Percentiles rank a stretch among this genome's conserved stretches.
Conservation (phyloP, 2,113 vertebrate genomes). For the Grallaria varia region DNA sequence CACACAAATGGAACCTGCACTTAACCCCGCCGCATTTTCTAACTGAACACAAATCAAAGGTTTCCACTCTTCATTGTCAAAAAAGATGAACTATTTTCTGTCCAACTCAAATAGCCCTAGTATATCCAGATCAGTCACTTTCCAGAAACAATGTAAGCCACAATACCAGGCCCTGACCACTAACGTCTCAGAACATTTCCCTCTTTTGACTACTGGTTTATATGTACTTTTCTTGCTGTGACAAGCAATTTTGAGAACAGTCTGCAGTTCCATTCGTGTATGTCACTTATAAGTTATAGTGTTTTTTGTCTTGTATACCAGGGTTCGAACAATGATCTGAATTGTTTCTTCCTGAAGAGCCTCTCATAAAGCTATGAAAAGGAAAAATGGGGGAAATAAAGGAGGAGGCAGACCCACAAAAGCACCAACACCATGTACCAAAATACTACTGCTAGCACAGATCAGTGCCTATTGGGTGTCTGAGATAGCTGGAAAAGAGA, state of each 20-base stretch:
- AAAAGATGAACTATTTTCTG: conserved; percentile 22
- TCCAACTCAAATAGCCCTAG: neutral
- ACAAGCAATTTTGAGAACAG: neutral
- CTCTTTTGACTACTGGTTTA: neutral
- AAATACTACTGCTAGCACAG: neutral
- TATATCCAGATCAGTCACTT: neutral
- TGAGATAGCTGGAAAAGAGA: neutral
- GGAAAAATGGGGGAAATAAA: neutral
- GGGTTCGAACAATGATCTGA: neutral
- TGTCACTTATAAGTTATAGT: neutral
- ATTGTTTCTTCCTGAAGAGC: neutral
- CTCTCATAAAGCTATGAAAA: neutral
- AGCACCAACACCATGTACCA: neutral
- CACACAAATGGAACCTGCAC: conserved; percentile 35
- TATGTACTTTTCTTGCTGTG: neutral
- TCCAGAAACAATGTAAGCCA: neutral
- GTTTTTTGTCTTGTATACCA: neutral
- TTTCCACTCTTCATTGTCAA: conserved; percentile 8
- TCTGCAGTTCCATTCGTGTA: neutral
- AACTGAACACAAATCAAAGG: conserved; percentile 41
- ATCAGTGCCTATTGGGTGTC: neutral
- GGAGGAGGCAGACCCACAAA: neutral
- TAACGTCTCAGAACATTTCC: conserved; percentile 6
- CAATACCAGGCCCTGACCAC: conserved; percentile 29
- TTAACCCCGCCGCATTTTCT: conserved; percentile 30